These are phyloP conservation scores for Campopleginae sp. DNA, from an alignment of 2,888 invertebrate species.

Conservation along the genomic window DNA sequence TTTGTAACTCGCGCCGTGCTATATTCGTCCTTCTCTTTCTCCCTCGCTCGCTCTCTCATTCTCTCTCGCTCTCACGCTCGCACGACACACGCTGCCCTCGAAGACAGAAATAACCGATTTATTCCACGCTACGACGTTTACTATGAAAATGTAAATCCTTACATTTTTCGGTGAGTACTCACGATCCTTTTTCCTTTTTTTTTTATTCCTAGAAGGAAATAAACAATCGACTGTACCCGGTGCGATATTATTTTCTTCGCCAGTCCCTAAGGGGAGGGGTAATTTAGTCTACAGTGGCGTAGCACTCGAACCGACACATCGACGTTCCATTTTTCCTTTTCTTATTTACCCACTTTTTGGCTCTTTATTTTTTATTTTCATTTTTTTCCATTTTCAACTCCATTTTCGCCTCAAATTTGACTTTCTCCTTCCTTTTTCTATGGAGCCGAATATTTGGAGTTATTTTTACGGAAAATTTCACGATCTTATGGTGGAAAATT, in stretches of 20 bases:
- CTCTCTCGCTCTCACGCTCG: conserved; percentile 50
- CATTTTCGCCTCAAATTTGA: neutral
- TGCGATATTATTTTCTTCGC: conserved; percentile 43
- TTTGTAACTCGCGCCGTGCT: conserved; percentile 61
- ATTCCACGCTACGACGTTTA: conserved; percentile 51
- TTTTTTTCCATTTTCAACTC: neutral
- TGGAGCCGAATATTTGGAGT: too few species aligned
- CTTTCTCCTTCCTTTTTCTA: too few species aligned
- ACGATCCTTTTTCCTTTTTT: neutral
- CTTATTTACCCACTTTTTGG: neutral
- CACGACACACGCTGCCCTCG: conserved; percentile 48
- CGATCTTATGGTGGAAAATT: too few species aligned
- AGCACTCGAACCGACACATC: neutral
- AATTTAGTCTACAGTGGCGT: conserved; percentile 59
- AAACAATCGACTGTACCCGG: conserved; percentile 14
- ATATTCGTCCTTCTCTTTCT: conserved; percentile 60
- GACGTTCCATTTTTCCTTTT: neutral
- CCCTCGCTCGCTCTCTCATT: conserved; percentile 31
- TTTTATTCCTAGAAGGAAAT: conserved; percentile 7
- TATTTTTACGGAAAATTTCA: too few species aligned
- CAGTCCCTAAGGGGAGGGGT: conserved; percentile 19
- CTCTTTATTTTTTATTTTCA: neutral
- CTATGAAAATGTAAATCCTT: conserved; percentile 18
- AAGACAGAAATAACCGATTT: conserved; percentile 56
- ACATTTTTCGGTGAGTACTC: conserved; percentile 25